These are phyloP conservation scores for Garrulus glandarius DNA, from an alignment of 2,797 vertebrate genomes.

Conservation along the genomic window DNA sequence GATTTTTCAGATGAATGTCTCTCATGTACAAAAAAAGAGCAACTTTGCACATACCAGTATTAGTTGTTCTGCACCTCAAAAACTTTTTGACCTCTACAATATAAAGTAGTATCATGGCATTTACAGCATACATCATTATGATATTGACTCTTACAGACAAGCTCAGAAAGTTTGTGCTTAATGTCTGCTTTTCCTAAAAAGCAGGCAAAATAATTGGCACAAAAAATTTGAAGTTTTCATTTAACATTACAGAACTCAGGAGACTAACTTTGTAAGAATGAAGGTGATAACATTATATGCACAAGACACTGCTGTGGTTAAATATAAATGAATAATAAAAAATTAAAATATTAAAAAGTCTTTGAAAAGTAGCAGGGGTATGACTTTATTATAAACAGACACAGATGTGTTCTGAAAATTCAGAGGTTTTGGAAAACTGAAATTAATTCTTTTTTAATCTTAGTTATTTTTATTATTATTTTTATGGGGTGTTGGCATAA, in stretches of 20 bases:
- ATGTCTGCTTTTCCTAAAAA: background rate
- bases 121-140: background rate
- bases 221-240: background rate
- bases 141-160: background rate
- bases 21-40: background rate
- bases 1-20: constrained; percentile 1
- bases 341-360: constrained; percentile 9
- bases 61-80: background rate
- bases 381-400: constrained; percentile 17
- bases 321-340: constrained; percentile 33
- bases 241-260: background rate
- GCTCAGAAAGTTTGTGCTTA: background rate
- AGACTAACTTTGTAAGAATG: constrained; percentile 27
- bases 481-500: background rate
- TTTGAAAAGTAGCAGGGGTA: background rate
- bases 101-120: background rate
- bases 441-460: background rate
- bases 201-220: background rate
- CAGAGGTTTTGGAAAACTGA: background rate
- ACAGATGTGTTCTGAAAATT: constrained; percentile 26
- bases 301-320: background rate
- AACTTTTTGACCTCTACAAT: background rate
- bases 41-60: background rate
- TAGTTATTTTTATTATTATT: background rate
- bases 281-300: background rate